phyloP scores from a whole-genome alignment of 2,113 vertebrate genomes.

The Vicugna pacos region DNA sequence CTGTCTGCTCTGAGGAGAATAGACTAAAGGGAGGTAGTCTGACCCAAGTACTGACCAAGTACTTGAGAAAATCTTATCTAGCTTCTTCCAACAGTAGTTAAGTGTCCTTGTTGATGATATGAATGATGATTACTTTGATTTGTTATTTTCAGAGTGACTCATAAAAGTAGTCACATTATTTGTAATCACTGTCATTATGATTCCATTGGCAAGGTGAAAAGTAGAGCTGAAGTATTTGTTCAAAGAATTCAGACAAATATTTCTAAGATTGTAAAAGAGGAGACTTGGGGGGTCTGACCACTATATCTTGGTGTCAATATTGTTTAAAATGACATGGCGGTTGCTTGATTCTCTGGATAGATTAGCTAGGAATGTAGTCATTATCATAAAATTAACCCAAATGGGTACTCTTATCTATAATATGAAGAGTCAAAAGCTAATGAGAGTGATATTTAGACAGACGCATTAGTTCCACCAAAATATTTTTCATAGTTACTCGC shows the following conservation, averaged over 20 bases:
- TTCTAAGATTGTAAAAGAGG: not conserved
- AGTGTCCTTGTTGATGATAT: constrained; percentile 25
- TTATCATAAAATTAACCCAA: constrained; percentile 51
- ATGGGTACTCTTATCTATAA: constrained; percentile 51
- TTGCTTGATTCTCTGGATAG: not conserved
- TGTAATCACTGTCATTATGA: constrained; percentile 22
- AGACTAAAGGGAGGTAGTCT: not conserved
- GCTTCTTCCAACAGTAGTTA: constrained; percentile 19
- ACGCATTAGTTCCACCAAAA: constrained; percentile 43
- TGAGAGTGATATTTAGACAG: constrained; percentile 51
- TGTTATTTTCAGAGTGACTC: constrained; percentile 53
- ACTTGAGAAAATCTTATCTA: not conserved
- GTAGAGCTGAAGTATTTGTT: not conserved
- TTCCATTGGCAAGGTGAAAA: not conserved
- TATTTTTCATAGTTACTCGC: constrained; percentile 43
- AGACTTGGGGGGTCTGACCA: not conserved
- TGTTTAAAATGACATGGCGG: constrained; percentile 41
- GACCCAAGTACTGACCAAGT: not conserved
- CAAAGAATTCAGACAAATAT: not conserved
- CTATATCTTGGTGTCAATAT: not conserved
- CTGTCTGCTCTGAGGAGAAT: not conserved
- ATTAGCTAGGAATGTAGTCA: not conserved
- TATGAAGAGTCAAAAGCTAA: constrained; percentile 11
- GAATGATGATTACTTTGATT: constrained; percentile 3
- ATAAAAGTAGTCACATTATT: constrained; percentile 59